Conservation (phyloP, 2,113 vertebrate species). For the Panthera leo region DNA sequence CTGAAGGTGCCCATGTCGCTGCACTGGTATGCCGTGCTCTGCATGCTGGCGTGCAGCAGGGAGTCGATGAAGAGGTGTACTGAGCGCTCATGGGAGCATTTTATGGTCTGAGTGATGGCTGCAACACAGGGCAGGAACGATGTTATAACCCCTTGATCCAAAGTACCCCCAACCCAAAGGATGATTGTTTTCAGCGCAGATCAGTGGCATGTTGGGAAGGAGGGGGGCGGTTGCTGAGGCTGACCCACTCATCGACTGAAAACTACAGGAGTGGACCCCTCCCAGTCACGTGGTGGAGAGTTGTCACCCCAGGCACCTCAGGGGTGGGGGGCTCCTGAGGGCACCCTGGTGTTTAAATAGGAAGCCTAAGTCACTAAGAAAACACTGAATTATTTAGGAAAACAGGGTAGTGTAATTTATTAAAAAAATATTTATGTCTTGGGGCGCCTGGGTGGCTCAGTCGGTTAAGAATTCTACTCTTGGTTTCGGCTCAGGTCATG, state of each 20-base stretch:
- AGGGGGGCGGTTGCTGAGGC: background rate
- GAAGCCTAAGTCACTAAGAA: background rate
- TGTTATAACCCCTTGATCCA: rapidly evolving
- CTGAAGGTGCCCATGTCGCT: slow-evolving; percentile 89
- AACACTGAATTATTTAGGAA: background rate
- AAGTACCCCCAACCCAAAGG: background rate
- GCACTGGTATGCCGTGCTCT: slow-evolving; percentile 93
- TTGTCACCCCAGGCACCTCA: no score
- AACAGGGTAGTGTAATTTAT: background rate
- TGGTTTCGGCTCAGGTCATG: no score
- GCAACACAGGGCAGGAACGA: background rate
- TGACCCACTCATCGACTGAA: rapidly evolving
- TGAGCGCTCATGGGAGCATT: slow-evolving; percentile 95
- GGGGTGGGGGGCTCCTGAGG: background rate
- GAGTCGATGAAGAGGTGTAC: slow-evolving; percentile 97
- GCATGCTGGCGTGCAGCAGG: slow-evolving; percentile 87
- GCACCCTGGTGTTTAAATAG: background rate
- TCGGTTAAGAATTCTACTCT: no score
- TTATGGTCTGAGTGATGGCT: slow-evolving; percentile 94
- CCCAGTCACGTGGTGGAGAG: background rate
- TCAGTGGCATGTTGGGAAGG: rapidly evolving
- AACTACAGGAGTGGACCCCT: background rate
- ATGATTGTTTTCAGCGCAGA: background rate
- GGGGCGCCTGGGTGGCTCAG: no score
- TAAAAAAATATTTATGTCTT: background rate